Base-by-base conservation (phyloP, 1,140 invertebrate species). In the Polyergus mexicanus region DNA sequence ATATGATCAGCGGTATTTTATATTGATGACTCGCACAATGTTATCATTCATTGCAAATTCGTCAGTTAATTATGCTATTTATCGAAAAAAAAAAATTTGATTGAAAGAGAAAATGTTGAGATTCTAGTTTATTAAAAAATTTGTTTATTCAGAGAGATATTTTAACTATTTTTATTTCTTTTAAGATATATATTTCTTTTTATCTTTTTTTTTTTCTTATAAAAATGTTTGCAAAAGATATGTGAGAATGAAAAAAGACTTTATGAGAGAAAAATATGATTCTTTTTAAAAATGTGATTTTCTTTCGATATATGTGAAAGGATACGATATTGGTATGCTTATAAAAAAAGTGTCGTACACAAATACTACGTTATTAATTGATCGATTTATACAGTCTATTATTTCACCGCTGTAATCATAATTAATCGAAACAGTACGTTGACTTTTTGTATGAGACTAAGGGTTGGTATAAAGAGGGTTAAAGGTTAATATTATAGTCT, bases 401-500 rank as follows among this genome's bases (percentile, higher is more conserved):
- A 66, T 25, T 25, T 66, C 38, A 5, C 0, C 5, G 22, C 11
- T 1, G 1, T 25, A 47, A 22, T 65, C 5, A 35, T 25, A 25
- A 32, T 8, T 71, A 71, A 44, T 35, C 1, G 13, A 58, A 54
- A 72, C 25, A 44, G 16, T 32, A 44, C 25, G 22, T 54, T 19
- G 51, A 56, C 19, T 56, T 80, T 19, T 8, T 81, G 72, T 71
- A 32, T 32, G 56, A 72, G 8, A 19, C 19, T 3, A 5, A 3
- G 2, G 0, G 6, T 28, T 35, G 10, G 3, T 25, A 1, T 25
- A 1, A 71, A 32, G 10, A 62, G 28, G 0, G 16, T 81, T 44
- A 81, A 58, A 13, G 19, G 22, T 81, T 44, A 60, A 58, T 19
- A 44, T 60, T 56, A 72, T 28, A 22, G 1, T 41, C 68, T 69